A percentile compares a stretch with the other conserved stretches of the same genome.
Conservation (phyloP, 2,888 invertebrate species). For the Lasioglossum leucozonium region DNA sequence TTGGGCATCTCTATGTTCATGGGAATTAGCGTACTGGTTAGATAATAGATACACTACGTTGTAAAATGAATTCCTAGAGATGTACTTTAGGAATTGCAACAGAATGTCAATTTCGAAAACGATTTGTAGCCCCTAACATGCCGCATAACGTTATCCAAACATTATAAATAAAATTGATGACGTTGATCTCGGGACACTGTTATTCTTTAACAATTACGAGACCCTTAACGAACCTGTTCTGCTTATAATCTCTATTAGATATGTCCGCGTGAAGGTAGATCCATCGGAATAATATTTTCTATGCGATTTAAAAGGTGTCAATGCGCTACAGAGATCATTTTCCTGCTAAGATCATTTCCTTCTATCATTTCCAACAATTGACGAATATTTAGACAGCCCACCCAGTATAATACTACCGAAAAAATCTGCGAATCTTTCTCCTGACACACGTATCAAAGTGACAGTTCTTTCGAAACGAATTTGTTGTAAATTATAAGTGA, state of each 20-base stretch:
- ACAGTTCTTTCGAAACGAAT: not conserved
- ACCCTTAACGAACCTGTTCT: not conserved
- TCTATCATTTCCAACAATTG: not conserved
- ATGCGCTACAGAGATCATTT: not conserved
- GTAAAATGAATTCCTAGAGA: not conserved
- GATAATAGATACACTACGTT: not conserved
- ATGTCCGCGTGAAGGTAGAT: not conserved
- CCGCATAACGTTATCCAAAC: conserved; percentile 3
- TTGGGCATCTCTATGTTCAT: not conserved
- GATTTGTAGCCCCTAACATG: conserved; percentile 9
- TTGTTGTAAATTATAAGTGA: conserved; percentile 32
- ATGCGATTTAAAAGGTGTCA: not conserved
- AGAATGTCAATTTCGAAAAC: conserved; percentile 22
- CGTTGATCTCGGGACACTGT: not conserved
- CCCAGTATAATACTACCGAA: not conserved
- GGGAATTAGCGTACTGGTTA: not conserved
- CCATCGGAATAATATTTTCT: not conserved
- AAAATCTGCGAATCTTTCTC: conserved; percentile 45
- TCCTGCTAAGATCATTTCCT: not conserved
- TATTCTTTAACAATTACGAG: not conserved
- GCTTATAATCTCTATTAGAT: not conserved
- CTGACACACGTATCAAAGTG: conserved; percentile 14
- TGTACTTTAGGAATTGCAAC: not conserved
- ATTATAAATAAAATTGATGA: conserved; percentile 19
- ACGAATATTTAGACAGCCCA: not conserved